Base-by-base conservation (phyloP, 2,888 invertebrate species). In the Drosophila lutescens region DNA sequence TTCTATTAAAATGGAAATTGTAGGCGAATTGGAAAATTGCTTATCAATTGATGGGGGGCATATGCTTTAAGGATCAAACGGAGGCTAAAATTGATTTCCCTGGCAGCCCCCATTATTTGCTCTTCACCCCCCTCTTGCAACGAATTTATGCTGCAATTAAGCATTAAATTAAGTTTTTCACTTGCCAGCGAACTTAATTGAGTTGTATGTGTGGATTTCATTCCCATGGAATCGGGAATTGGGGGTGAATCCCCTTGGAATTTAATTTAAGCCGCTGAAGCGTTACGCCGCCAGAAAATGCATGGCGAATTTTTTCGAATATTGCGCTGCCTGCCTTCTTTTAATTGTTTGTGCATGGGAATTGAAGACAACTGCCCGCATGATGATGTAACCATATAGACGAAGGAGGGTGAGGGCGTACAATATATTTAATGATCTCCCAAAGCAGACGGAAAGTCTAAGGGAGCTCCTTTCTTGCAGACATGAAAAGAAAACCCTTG, bases 1-100 rank as follows among this genome's bases (percentile, higher is more conserved):
- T 84, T 76, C 88, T 82, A 87, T 89, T 87, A 79, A 89, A 89
- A 89, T 89, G 86, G 82, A 88, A 89, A 89, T 85, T 88, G 87
- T 82, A 76, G 80, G 80, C 83, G 86, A 88, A 88, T 89, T 87
- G 89, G 86, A 85, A 89, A 88, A 89, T 89, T 85, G 85, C 82
- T 89, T 89, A 86, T 78, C 88, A 88, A 86, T 86, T 77, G 68
- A 20, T 38, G 78, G 56, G 68, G 58, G 78, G 73, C 85, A 89
- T 85, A 87, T 89, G 89, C 79, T 81, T 40, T 58, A 60, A 77
- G 89, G 84, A 87, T 84, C 84, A 84, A 84, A 88, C 73, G 73
- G 43, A 60, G 67, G 43, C 54, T 56, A 50, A 63, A 83, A 80
- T 74, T 86, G 58, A 74, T 46, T 44, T 36, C 30, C 12, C 57